phyloP scores from a whole-genome alignment of 1,140 invertebrate genomes.

The Homarus americanus region DNA sequence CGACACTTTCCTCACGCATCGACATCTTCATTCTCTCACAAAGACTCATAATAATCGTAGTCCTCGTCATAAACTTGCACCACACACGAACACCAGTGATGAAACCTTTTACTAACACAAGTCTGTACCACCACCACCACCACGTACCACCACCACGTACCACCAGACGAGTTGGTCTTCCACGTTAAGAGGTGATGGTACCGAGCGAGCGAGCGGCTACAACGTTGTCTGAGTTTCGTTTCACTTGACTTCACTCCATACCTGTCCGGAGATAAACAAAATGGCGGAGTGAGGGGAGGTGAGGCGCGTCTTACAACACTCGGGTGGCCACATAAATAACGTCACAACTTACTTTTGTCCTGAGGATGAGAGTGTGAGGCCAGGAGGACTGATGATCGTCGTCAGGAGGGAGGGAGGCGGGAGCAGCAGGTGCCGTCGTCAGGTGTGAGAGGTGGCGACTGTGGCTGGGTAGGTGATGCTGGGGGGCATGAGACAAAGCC shows the following conservation, averaged over 20 bases:
- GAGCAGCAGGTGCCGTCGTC: constrained; percentile 10
- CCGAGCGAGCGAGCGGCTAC: no score
- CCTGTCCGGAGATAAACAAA: background rate
- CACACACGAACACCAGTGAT: background rate
- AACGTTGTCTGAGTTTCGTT: no score
- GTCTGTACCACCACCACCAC: no score
- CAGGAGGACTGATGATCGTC: background rate
- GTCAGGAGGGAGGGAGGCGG: background rate
- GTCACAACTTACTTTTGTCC: no score
- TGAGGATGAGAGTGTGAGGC: background rate
- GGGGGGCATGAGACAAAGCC: background rate
- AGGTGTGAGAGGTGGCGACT: constrained; percentile 33
- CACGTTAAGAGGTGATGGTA: no score
- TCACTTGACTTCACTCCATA: background rate
- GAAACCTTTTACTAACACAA: background rate
- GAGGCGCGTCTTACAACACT: no score
- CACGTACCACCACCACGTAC: background rate
- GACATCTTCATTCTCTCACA: background rate
- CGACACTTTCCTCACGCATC: background rate
- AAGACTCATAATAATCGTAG: background rate
- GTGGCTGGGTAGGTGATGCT: constrained; percentile 19
- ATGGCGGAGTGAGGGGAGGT: background rate
- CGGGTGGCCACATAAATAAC: no score
- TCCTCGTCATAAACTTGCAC: background rate
- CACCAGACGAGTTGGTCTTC: no score